A percentile compares a stretch with the other conserved stretches of the same genome.
phyloP scores from a whole-genome alignment of 2,797 vertebrate genomes.

The Coendou prehensilis region DNA sequence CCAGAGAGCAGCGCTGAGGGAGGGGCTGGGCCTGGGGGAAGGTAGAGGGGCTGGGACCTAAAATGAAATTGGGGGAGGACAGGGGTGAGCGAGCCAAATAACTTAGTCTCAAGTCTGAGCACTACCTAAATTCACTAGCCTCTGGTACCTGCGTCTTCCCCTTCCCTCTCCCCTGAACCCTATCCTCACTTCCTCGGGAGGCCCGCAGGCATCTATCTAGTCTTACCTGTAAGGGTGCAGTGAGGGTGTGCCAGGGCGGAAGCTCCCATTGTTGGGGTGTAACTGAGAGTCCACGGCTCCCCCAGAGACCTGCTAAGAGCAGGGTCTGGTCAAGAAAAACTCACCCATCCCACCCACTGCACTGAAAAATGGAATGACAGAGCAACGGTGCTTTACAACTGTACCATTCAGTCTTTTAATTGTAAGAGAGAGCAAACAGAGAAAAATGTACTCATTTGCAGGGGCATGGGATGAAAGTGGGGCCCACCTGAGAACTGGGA shows the following conservation, averaged over 20 bases:
- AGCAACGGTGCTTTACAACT: not conserved
- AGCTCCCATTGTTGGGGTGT: conserved; percentile 79
- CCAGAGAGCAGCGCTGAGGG: conserved; percentile 87
- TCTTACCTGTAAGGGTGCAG: conserved; percentile 87
- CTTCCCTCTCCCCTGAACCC: not conserved
- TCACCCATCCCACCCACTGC: not conserved
- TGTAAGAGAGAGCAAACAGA: not conserved
- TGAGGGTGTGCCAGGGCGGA: conserved; percentile 87
- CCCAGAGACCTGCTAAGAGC: conserved; percentile 79
- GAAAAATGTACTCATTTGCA: not conserved
- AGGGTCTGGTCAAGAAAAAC: not conserved
- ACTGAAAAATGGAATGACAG: not conserved
- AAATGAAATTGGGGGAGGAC: not conserved
- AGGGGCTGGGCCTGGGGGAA: conserved; percentile 85
- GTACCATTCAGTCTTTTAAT: not conserved
- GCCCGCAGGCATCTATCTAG: rapidly evolving
- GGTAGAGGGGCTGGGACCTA: conserved; percentile 88
- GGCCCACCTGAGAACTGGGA: conserved; percentile 79
- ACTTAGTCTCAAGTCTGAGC: not conserved
- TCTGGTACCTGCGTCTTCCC: not conserved
- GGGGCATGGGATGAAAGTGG: not conserved
- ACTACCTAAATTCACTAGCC: not conserved
- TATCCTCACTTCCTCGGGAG: not conserved
- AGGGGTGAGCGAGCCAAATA: not conserved
- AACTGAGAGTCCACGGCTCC: conserved; percentile 82